These are phyloP conservation scores for Heliconius eleuchia DNA, from an alignment of 1,140 invertebrate species.

Conservation along the genomic window DNA sequence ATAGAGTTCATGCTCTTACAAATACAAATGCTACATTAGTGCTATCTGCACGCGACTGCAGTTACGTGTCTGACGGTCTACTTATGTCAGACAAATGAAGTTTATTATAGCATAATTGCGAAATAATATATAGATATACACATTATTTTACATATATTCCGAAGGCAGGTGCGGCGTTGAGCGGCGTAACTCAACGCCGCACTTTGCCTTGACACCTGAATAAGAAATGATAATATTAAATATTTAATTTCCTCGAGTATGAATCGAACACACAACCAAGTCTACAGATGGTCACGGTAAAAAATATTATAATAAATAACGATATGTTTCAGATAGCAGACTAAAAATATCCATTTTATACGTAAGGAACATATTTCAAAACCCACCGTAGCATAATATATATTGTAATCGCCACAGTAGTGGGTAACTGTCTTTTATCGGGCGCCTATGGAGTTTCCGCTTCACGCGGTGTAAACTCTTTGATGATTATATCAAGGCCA, in stretches of 20 bases:
- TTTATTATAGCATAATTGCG: neutral
- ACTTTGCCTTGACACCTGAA: too few relatives aligned
- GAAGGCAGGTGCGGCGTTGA: too few relatives aligned
- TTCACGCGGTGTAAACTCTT: slow-evolving; percentile 35
- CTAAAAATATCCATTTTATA: slow-evolving; percentile 3
- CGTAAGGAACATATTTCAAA: neutral
- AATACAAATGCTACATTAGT: neutral
- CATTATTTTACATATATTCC: neutral
- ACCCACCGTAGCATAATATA: slow-evolving; percentile 6
- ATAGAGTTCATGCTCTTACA: neutral
- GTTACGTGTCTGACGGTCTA: neutral
- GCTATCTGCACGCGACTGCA: neutral
- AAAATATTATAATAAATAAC: neutral
- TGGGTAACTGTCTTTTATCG: slow-evolving; percentile 24
- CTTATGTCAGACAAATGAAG: neutral
- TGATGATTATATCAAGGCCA: slow-evolving; percentile 36
- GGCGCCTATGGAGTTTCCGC: slow-evolving; percentile 32
- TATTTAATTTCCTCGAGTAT: too few relatives aligned
- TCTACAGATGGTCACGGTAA: too few relatives aligned
- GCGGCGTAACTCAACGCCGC: too few relatives aligned
- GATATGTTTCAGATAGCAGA: neutral
- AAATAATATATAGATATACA: neutral
- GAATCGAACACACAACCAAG: too few relatives aligned
- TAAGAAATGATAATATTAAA: too few relatives aligned
- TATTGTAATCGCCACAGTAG: slow-evolving; percentile 15